Conservation (phyloP, 2,113 vertebrate genomes). For the Lathamus discolor region DNA sequence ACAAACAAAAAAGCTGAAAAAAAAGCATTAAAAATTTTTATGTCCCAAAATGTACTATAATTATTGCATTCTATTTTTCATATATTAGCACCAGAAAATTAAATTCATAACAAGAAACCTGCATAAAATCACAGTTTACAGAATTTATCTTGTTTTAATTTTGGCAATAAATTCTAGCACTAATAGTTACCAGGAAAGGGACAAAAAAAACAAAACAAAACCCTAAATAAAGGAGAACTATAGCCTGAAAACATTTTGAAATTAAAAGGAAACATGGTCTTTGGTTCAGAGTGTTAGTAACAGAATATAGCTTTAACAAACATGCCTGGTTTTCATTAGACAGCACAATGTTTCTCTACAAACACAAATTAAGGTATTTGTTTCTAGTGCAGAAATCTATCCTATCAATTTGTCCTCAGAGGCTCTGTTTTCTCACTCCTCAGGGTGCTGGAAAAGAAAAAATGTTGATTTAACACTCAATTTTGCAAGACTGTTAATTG, state of each 20-base stretch:
- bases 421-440: slow-evolving; percentile 22
- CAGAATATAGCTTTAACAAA: not conserved
- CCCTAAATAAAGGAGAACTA: not conserved
- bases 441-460: not conserved
- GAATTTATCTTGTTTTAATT: not conserved
- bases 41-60: not conserved
- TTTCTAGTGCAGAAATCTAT: slow-evolving; percentile 18
- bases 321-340: not conserved
- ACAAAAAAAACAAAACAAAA: not conserved
- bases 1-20: not conserved
- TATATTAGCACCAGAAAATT: not conserved
- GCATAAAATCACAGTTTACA: not conserved
- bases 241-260: not conserved
- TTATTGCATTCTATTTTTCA: not conserved
- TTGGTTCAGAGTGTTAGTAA: not conserved
- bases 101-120: not conserved
- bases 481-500: slow-evolving; percentile 22
- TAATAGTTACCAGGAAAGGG: not conserved
- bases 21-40: not conserved
- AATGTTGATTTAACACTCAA: not conserved
- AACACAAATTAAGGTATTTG: slow-evolving; percentile 25
- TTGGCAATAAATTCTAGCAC: not conserved
- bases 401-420: slow-evolving; percentile 1
- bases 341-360: not conserved
- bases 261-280: not conserved